Evolutionary conservation across 2,888 invertebrate species (phyloP).

Genomic region (Nephrocerus scutellatus): DNA sequence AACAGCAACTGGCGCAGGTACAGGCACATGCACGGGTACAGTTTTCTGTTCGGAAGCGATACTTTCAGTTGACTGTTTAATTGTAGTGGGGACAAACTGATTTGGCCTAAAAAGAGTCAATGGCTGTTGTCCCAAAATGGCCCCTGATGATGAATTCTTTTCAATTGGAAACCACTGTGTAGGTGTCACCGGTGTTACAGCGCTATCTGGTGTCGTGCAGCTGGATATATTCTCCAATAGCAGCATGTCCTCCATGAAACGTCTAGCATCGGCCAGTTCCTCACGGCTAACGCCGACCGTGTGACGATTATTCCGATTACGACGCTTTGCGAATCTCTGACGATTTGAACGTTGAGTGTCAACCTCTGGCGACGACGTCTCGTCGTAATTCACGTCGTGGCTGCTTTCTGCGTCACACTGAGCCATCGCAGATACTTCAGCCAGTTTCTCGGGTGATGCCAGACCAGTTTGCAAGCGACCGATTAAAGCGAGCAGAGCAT

Average conservation of each 20-base stretch:
- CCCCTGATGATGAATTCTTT: slow-evolving; percentile 50
- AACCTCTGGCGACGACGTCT: slow-evolving; percentile 34
- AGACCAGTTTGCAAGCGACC: slow-evolving; percentile 61
- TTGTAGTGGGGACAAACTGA: slow-evolving; percentile 37
- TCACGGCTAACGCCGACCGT: slow-evolving; percentile 78
- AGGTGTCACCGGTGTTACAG: slow-evolving; percentile 20
- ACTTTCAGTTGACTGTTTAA: slow-evolving; percentile 22
- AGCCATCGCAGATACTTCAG: slow-evolving; percentile 18
- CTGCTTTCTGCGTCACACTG: neutral
- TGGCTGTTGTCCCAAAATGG: slow-evolving; percentile 30
- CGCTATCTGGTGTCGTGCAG: slow-evolving; percentile 32
- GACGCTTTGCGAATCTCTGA: slow-evolving; percentile 51
- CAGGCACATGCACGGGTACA: neutral
- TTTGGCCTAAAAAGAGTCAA: slow-evolving; percentile 36
- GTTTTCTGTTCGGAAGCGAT: no score
- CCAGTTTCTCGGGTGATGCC: slow-evolving; percentile 39
- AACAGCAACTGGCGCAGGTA: slow-evolving; percentile 8
- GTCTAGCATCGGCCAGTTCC: slow-evolving; percentile 71
- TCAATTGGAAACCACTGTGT: slow-evolving; percentile 39
- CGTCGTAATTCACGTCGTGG: slow-evolving; percentile 19
- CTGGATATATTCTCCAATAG: slow-evolving; percentile 44
- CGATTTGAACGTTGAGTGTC: slow-evolving; percentile 42
- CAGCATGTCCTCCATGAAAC: slow-evolving; percentile 62
- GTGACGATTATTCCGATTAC: slow-evolving; percentile 62
- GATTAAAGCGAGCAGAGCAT: slow-evolving; percentile 61